phyloP scores from a whole-genome alignment of 2,888 invertebrate species.

The Augiades crinisus region DNA sequence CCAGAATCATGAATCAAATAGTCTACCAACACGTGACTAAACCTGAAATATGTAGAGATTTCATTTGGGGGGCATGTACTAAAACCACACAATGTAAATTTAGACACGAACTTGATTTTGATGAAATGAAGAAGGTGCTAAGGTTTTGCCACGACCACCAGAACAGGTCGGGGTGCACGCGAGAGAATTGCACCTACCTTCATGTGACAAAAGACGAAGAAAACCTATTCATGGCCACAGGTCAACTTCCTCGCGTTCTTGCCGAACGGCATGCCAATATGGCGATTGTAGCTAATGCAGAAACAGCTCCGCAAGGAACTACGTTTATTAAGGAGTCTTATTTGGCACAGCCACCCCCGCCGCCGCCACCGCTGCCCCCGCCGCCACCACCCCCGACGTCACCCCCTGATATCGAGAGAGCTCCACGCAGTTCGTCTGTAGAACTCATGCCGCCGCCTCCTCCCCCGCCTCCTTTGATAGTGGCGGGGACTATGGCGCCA shows the following conservation, averaged over 20 bases:
- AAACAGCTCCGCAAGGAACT: constrained; percentile 42
- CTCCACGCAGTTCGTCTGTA: too few species aligned
- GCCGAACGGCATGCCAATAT: constrained; percentile 54
- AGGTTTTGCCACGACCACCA: constrained; percentile 69
- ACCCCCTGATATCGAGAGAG: too few species aligned
- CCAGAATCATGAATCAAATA: constrained; percentile 34
- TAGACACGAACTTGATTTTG: constrained; percentile 55
- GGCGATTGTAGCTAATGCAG: constrained; percentile 33
- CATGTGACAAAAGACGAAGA: constrained; percentile 61
- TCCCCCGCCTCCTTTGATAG: constrained; percentile 34
- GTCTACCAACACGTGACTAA: constrained; percentile 30
- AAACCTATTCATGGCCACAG: constrained; percentile 48
- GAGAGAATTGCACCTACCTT: constrained; percentile 58
- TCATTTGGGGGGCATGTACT: constrained; percentile 62
- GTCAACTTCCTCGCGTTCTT: constrained; percentile 55
- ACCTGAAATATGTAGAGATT: constrained; percentile 54
- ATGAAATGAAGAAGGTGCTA: constrained; percentile 57
- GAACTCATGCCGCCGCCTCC: too few species aligned
- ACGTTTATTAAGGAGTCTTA: constrained; percentile 38
- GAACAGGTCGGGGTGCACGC: constrained; percentile 55
- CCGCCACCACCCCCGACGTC: constrained; percentile 33
- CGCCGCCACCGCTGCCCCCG: constrained; percentile 41
- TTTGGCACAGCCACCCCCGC: constrained; percentile 36
- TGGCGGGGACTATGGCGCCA: too few species aligned
- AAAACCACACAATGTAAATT: constrained; percentile 56